phyloP scores from a whole-genome alignment of 2,888 invertebrate genomes.

The Bellardia pandia region DNA sequence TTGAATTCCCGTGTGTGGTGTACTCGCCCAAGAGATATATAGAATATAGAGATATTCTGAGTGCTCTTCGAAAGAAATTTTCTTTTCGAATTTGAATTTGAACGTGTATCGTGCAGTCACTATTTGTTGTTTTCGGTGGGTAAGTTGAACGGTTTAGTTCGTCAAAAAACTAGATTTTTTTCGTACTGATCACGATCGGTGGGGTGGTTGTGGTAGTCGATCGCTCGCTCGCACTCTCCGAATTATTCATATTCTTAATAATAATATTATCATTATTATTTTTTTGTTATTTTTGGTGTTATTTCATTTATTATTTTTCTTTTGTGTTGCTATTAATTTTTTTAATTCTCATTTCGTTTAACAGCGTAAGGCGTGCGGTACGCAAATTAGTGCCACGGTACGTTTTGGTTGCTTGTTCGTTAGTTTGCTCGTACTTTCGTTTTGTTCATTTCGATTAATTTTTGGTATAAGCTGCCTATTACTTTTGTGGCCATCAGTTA shows the following conservation, averaged over 20 bases:
- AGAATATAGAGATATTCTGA: background rate
- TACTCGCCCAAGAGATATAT: background rate
- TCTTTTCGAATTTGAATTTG: conserved; percentile 78
- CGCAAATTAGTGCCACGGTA: conserved; percentile 68
- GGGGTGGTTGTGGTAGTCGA: conserved; percentile 73
- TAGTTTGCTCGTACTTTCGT: conserved; percentile 26
- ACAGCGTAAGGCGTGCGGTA: conserved; percentile 69
- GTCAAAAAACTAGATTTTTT: conserved; percentile 60
- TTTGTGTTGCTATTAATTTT: conserved; percentile 54
- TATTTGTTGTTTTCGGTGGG: conserved; percentile 59
- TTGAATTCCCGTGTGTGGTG: background rate
- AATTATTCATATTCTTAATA: conserved; percentile 54
- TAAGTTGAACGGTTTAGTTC: conserved; percentile 58
- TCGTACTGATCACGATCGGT: conserved; percentile 68
- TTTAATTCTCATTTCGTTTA: conserved; percentile 70
- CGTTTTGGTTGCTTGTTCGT: conserved; percentile 15
- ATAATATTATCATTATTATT: conserved; percentile 20
- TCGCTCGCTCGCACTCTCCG: conserved; percentile 16
- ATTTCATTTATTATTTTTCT: conserved; percentile 14
- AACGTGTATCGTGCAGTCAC: conserved; percentile 73
- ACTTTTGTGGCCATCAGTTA: conserved; percentile 70
- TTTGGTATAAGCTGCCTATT: conserved; percentile 61
- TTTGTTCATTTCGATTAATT: conserved; percentile 56
- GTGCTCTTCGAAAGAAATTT: conserved; percentile 61
- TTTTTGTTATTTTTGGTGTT: conserved; percentile 25